These are phyloP conservation scores for Drosophila littoralis DNA, from an alignment of 1,140 invertebrate genomes.

Conservation along the genomic window DNA sequence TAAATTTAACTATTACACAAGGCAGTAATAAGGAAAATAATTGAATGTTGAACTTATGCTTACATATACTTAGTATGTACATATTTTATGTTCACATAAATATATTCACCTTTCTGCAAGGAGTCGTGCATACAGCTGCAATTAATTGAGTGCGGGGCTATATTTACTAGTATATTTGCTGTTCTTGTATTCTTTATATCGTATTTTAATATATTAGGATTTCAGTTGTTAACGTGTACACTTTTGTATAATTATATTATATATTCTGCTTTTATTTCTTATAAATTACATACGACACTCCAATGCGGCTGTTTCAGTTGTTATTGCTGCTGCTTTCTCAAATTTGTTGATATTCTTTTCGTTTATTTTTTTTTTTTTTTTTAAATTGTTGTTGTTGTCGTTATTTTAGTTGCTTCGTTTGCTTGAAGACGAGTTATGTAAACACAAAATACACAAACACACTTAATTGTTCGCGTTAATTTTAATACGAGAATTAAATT, in stretches of 20 bases:
- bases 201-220: slow-evolving; percentile 14
- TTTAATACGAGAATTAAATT: slow-evolving; percentile 4
- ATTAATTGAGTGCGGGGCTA: slow-evolving; percentile 73
- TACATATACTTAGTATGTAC: slow-evolving; percentile 33
- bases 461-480: slow-evolving; percentile 1
- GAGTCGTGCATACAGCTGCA: slow-evolving; percentile 82
- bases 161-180: slow-evolving; percentile 53
- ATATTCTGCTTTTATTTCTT: slow-evolving; percentile 47
- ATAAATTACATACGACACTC: slow-evolving; percentile 46
- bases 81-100: slow-evolving; percentile 36
- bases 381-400: slow-evolving; percentile 26
- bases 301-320: slow-evolving; percentile 48
- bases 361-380: slow-evolving; percentile 36
- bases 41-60: slow-evolving; percentile 25
- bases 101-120: slow-evolving; percentile 81
- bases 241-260: slow-evolving; percentile 26
- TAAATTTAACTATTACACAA: too few species aligned
- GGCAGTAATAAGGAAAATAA: not conserved
- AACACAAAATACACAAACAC: slow-evolving; percentile 31
- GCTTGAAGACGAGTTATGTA: slow-evolving; percentile 16
- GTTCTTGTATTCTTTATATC: slow-evolving; percentile 30
- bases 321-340: slow-evolving; percentile 27
- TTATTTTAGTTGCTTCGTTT: slow-evolving; percentile 18
- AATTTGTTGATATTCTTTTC: slow-evolving; percentile 5
- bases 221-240: slow-evolving; percentile 34